Evolutionary conservation across 53 echinoderm and acorn worm species (phyloP), one percentile per base, ranked within the genome.

Genomic region (Echinometra lucunter): DNA sequence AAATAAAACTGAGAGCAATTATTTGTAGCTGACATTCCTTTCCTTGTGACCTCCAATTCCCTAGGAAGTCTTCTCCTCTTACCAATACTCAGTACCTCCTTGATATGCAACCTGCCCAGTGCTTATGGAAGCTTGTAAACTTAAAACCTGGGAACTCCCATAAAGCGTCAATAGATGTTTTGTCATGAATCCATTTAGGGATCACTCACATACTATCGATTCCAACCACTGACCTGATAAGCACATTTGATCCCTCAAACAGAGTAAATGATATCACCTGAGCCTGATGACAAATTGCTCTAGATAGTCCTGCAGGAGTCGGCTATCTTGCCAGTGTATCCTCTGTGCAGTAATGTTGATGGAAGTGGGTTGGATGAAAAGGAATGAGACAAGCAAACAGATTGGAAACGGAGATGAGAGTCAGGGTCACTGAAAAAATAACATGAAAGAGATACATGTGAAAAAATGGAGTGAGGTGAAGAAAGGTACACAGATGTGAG

Each of bases 171-270:
- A 83, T 83, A 37, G 89, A 23, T 89, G 58, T 60, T 89, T 89
- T 89, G 89, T 60, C 38, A 37, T 19, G 58, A 89, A 60, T 37
- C 89, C 83, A 83, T 47, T 27, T 83, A 2, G 12, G 49, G 28
- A 83, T 67, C 91, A 66, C 47, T 67, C 66, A 23, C 91, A 67
- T 38, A 91, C 66, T 91, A 91, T 91, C 91, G 40, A 45, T 91
- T 91, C 42, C 91, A 91, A 91, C 91, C 91, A 66, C 69, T 67
- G 70, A 91, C 91, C 91, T 45, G 45, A 23, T 66, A 91, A 91
- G 45, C 44, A 69, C 30, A 91, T 91, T 91, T 91, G 91, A 91
- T 91, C 66, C 66, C 44, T 66, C 91, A 66, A n/a, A 30, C 45
- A 66, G 28, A 91, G 58, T 91, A 91, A 60, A 91, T 40, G 25